phyloP scores from a whole-genome alignment of 2,888 invertebrate species.

The Epiblema foenella region DNA sequence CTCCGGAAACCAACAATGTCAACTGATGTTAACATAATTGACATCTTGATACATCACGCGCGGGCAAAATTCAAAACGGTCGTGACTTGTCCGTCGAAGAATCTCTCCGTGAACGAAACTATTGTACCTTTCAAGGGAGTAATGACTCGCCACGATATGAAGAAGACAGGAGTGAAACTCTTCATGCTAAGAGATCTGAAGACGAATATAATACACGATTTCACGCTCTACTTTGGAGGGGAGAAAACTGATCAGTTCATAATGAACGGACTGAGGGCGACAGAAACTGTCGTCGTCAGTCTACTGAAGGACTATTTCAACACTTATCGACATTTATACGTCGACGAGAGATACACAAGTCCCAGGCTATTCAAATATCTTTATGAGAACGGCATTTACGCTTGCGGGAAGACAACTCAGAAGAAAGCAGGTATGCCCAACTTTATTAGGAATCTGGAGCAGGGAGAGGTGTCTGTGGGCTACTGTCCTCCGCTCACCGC shows the following conservation, averaged over 20 bases:
- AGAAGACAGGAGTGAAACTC: slow-evolving; percentile 38
- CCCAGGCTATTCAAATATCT: slow-evolving; percentile 42
- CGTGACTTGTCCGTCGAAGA: slow-evolving; percentile 30
- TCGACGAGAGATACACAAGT: slow-evolving; percentile 42
- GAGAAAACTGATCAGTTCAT: slow-evolving; percentile 37
- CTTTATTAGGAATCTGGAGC: slow-evolving; percentile 26
- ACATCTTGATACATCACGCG: slow-evolving; percentile 37
- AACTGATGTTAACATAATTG: slow-evolving; percentile 31
- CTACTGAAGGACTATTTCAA: slow-evolving; percentile 37
- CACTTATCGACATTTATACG: slow-evolving; percentile 39
- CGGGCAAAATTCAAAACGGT: slow-evolving; percentile 34
- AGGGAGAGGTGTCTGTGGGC: slow-evolving; percentile 29
- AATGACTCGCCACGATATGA: slow-evolving; percentile 20
- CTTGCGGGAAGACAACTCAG: slow-evolving; percentile 37
- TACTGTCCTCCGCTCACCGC: slow-evolving; percentile 36
- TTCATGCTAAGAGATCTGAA: slow-evolving; percentile 33
- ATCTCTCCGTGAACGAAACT: slow-evolving; percentile 23
- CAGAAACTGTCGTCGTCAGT: slow-evolving; percentile 27
- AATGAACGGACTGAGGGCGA: slow-evolving; percentile 20
- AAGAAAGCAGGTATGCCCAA: slow-evolving; percentile 37
- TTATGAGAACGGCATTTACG: slow-evolving; percentile 42
- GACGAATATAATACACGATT: slow-evolving; percentile 35
- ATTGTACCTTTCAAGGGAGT: slow-evolving; percentile 40
- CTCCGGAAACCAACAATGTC: slow-evolving; percentile 29
- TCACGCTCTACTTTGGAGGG: slow-evolving; percentile 29